Conservation (phyloP, 2,113 vertebrate genomes). For the Lepus europaeus region DNA sequence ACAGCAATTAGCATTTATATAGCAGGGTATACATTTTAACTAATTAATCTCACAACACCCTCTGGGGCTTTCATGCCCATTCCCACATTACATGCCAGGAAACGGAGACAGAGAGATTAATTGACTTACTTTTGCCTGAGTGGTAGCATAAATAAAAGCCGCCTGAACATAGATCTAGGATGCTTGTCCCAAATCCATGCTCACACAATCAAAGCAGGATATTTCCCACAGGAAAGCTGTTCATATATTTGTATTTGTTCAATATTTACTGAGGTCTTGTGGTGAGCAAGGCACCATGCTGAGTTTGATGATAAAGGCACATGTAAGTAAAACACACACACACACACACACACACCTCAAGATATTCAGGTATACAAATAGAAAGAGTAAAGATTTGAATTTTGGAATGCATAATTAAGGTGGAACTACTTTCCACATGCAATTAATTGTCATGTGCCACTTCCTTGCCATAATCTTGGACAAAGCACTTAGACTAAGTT, state of each 20-base stretch:
- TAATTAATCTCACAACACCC: slow-evolving; percentile 84
- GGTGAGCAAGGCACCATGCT: background rate
- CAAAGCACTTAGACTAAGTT: background rate
- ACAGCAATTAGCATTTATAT: slow-evolving; percentile 85
- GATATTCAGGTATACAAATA: slow-evolving; percentile 11
- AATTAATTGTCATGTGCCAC: background rate
- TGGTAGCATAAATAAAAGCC: slow-evolving; percentile 76
- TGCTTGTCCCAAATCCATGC: slow-evolving; percentile 33
- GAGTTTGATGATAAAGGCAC: background rate
- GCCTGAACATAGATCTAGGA: slow-evolving; percentile 63
- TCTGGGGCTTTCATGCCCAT: slow-evolving; percentile 79
- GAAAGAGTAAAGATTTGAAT: background rate
- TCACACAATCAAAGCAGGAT: slow-evolving; percentile 65
- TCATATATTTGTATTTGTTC: slow-evolving; percentile 75
- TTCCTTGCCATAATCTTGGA: background rate
- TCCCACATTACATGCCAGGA: slow-evolving; percentile 84
- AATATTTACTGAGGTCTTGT: slow-evolving; percentile 62
- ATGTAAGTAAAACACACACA: background rate
- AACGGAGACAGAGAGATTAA: slow-evolving; percentile 82
- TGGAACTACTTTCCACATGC: background rate
- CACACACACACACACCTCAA: background rate
- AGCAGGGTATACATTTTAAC: slow-evolving; percentile 84
- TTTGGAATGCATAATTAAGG: background rate
- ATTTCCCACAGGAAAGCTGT: slow-evolving; percentile 70
- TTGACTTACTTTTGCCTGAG: slow-evolving; percentile 79